Conservation (phyloP, 2,888 invertebrate species). For the Drosophila hawaiiensis region DNA sequence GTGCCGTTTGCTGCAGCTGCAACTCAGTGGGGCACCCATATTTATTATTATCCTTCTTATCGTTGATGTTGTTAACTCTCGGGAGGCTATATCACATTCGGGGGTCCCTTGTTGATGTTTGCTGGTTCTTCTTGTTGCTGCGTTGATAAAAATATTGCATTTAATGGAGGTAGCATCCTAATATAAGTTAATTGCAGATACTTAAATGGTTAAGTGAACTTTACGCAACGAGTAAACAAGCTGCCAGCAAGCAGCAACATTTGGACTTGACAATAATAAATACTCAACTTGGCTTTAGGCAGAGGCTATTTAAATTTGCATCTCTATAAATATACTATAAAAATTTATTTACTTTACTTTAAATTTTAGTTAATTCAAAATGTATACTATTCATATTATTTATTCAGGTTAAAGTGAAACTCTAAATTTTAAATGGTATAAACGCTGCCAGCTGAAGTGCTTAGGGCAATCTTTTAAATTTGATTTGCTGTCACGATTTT, state of each 20-base stretch:
- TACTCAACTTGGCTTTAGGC: neutral
- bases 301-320: neutral
- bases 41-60: slow-evolving; percentile 28
- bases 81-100: slow-evolving; percentile 5
- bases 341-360: neutral
- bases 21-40: neutral
- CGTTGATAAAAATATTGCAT: slow-evolving; percentile 16
- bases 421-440: neutral
- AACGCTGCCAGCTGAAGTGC: neutral
- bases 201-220: slow-evolving; percentile 25
- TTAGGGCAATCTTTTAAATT: neutral
- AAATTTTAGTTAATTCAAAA: neutral
- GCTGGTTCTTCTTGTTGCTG: neutral
- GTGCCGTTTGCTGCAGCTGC: slow-evolving; percentile 8
- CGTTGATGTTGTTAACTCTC: slow-evolving; percentile 13
- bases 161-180: slow-evolving; percentile 20
- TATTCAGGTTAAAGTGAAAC: neutral
- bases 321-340: neutral
- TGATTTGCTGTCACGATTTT: neutral
- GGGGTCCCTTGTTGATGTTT: slow-evolving; percentile 10
- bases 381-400: neutral
- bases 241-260: neutral
- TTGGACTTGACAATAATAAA: neutral
- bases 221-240: neutral
- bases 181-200: slow-evolving; percentile 47